Base-by-base conservation (phyloP, 2,888 invertebrate genomes). In the Cryptocephalus moraei region DNA sequence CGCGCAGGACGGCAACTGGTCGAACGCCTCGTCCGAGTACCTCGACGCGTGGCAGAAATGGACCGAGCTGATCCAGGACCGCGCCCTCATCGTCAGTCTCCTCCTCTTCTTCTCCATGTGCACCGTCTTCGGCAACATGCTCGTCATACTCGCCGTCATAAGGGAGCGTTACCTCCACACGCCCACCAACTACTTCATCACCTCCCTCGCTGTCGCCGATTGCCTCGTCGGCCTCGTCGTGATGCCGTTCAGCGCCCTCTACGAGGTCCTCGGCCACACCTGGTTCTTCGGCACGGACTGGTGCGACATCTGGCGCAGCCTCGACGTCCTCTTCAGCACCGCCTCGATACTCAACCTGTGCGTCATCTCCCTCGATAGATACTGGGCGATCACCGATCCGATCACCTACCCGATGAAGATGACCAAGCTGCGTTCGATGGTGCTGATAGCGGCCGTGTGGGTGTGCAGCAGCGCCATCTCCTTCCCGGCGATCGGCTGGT, bases 301-400 rank as follows among this genome's bases (percentile, higher is more conserved):
- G 91, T 99, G 97, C 69, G 97, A 99, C 66, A 82, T 95, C 14
- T 99, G 97, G 95, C 82, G 95, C 46, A 95, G 95, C 0, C 70
- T 97, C 53, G 97, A 99, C 67, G 97, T 99, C 1, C 78, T 97
- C 1, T 96, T 95, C 61, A 93, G 93, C 61, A 97, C 99, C 0
- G 96, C 96, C 6, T 95, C 95, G 9, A 99, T 99, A 60, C 77
- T 97, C 44, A 97, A 97, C 72, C 75, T 99, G 46, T 97, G 97
- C 72, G 94, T 97, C 32, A 99, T 96, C 62, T 92, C 93, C 1
- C 69, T 96, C 61, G 96, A 96, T 69, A 81, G 95, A 12, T 99
- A 97, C 71, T 95, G 96, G 95, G 97, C 97, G 41, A 97, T 97
- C 53, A 95, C 94, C 10, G 95, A 97, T 72, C 97, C 99, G 0